Conservation (phyloP, 35 echinoderm and acorn worm species). For the Anneissia japonica region DNA sequence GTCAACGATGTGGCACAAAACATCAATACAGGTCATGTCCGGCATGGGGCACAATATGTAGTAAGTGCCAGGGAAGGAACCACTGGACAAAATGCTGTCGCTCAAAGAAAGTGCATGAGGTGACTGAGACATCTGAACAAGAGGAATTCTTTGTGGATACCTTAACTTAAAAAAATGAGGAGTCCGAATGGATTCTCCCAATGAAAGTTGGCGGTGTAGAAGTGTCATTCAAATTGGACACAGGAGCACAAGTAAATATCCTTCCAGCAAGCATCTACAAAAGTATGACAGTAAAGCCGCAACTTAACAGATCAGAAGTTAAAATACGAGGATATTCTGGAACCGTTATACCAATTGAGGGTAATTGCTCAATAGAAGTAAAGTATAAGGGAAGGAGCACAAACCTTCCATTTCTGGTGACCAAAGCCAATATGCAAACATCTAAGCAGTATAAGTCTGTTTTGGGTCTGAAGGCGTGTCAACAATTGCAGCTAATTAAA, state of each 20-base stretch:
- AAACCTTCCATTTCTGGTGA: not conserved
- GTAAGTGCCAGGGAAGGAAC: not conserved
- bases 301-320: not conserved
- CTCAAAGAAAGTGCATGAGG: not conserved
- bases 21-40: not conserved
- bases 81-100: not conserved
- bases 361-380: not conserved
- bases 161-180: too few species aligned
- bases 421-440: not conserved
- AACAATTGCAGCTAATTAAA: slow-evolving; percentile 28
- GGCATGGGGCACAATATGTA: not conserved
- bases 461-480: slow-evolving; percentile 51
- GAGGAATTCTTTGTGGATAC: not conserved
- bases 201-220: not conserved
- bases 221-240: not conserved
- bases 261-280: not conserved
- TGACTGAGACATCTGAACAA: not conserved
- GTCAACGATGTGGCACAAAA: not conserved
- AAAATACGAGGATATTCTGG: not conserved
- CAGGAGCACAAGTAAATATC: not conserved
- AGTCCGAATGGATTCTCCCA: not conserved
- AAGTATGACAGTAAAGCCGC: not conserved
- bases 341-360: not conserved
- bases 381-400: not conserved
- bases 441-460: slow-evolving; percentile 7